Percentiles rank a stretch among this genome's conserved stretches.
These are phyloP conservation scores for Lophura nycthemera DNA, from an alignment of 2,113 vertebrate genomes.

Conservation along the genomic window DNA sequence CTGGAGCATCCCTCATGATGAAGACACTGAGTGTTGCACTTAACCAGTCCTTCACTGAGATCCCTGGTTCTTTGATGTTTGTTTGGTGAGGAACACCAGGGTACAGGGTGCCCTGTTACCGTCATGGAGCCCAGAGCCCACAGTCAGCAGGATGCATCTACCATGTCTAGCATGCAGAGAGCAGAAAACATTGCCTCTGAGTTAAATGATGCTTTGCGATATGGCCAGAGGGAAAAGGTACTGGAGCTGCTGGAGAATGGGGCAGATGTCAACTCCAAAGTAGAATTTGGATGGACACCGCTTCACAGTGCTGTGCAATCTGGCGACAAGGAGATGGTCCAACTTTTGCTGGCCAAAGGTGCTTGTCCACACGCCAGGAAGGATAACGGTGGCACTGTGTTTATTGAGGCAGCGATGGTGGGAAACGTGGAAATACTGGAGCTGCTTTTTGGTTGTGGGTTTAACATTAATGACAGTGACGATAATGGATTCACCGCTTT, in stretches of 20 bases:
- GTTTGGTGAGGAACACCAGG: background rate
- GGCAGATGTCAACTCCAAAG: slow-evolving; percentile 66
- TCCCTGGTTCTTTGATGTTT: background rate
- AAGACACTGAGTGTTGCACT: background rate
- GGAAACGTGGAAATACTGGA: slow-evolving; percentile 47
- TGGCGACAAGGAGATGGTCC: background rate
- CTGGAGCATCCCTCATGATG: rapidly evolving
- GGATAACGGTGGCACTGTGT: slow-evolving; percentile 74
- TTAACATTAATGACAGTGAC: slow-evolving; percentile 58
- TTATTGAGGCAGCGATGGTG: slow-evolving; percentile 50
- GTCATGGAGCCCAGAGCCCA: slow-evolving; percentile 15
- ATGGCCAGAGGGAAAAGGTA: background rate
- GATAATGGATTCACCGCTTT: slow-evolving; percentile 77
- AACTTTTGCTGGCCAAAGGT: slow-evolving; percentile 60
- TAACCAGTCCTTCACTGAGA: background rate
- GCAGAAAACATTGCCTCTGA: background rate
- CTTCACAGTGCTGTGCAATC: slow-evolving; percentile 50
- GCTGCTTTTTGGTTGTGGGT: slow-evolving; percentile 47
- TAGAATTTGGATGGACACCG: slow-evolving; percentile 61
- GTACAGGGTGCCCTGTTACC: background rate
- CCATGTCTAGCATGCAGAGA: background rate
- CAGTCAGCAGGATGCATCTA: background rate
- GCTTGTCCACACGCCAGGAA: slow-evolving; percentile 64
- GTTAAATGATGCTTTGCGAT: background rate
- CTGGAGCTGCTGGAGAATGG: slow-evolving; percentile 64